A percentile compares a stretch with the other conserved stretches of the same genome.
Evolutionary conservation across 2,888 invertebrate genomes (phyloP).

Genomic region (Drosophila percnosoma): DNA sequence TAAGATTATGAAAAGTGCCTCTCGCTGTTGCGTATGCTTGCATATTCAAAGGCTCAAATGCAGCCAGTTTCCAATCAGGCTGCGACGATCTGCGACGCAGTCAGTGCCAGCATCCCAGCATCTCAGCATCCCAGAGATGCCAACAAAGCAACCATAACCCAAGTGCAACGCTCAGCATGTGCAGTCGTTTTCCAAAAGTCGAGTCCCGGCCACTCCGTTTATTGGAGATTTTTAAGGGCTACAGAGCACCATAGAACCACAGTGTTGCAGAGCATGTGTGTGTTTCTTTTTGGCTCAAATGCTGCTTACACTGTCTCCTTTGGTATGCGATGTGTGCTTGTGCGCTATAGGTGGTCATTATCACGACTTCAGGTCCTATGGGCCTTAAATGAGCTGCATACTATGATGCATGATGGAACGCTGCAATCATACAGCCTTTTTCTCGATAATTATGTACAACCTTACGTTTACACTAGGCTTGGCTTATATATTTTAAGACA

Average conservation of each 20-base stretch:
- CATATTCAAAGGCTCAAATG: constrained; percentile 70
- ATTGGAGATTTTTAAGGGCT: constrained; percentile 52
- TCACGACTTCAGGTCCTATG: constrained; percentile 66
- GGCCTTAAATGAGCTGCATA: constrained; percentile 35
- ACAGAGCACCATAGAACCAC: constrained; percentile 33
- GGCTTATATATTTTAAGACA: background rate
- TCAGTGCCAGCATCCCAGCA: constrained; percentile 16
- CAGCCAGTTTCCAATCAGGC: constrained; percentile 67
- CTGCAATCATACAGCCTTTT: constrained; percentile 38
- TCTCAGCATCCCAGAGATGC: constrained; percentile 21
- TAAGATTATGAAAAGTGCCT: constrained; percentile 78
- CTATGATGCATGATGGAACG: constrained; percentile 42
- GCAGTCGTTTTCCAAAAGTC: constrained; percentile 51
- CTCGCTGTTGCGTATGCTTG: constrained; percentile 61
- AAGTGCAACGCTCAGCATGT: constrained; percentile 76
- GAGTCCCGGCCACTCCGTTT: constrained; percentile 39
- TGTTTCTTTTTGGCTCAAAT: constrained; percentile 54
- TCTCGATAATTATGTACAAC: background rate
- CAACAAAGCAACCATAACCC: constrained; percentile 44
- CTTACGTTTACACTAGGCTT: constrained; percentile 15
- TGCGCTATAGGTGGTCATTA: constrained; percentile 81
- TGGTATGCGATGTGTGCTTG: constrained; percentile 65
- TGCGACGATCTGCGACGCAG: constrained; percentile 60
- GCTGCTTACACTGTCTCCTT: constrained; percentile 43
- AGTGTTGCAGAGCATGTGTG: constrained; percentile 15